Conservation (phyloP, 2,888 invertebrate genomes). For the Nowickia ferox region DNA sequence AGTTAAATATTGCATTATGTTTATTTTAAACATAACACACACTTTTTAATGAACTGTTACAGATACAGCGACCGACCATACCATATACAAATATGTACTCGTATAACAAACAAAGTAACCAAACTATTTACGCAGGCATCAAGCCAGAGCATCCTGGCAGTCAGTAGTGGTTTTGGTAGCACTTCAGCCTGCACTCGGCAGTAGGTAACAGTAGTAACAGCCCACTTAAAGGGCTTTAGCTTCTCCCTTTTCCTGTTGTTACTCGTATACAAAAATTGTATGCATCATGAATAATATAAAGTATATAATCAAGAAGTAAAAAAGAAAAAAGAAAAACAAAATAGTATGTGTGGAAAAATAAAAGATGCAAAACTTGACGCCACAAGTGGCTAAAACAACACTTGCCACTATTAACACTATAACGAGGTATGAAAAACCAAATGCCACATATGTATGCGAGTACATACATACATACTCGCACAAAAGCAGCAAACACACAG, state of each 20-base stretch:
- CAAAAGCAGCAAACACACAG: not conserved
- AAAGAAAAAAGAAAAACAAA: slow-evolving; percentile 34
- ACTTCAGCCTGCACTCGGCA: slow-evolving; percentile 46
- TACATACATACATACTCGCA: too few relatives aligned
- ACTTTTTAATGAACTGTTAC: slow-evolving; percentile 74
- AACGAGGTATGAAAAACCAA: slow-evolving; percentile 61
- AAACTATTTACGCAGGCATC: slow-evolving; percentile 32
- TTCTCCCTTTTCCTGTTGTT: slow-evolving; percentile 46
- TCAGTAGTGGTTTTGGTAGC: slow-evolving; percentile 27
- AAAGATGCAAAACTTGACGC: slow-evolving; percentile 81
- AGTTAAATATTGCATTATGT: slow-evolving; percentile 58
- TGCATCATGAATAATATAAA: slow-evolving; percentile 63
- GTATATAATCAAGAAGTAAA: slow-evolving; percentile 72
- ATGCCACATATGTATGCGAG: slow-evolving; percentile 6
- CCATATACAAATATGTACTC: slow-evolving; percentile 13
- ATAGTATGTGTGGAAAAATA: slow-evolving; percentile 27
- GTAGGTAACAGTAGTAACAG: slow-evolving; percentile 57
- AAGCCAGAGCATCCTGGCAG: slow-evolving; percentile 34
- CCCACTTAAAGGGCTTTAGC: slow-evolving; percentile 64
- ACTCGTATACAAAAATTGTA: slow-evolving; percentile 22
- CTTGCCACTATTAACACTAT: slow-evolving; percentile 76
- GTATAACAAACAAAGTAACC: slow-evolving; percentile 28
- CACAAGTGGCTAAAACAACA: slow-evolving; percentile 82
- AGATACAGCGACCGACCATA: slow-evolving; percentile 64
- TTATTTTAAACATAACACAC: slow-evolving; percentile 64